Base-by-base conservation (phyloP, 2,888 invertebrate genomes). In the Sphecodes monilicornis region DNA sequence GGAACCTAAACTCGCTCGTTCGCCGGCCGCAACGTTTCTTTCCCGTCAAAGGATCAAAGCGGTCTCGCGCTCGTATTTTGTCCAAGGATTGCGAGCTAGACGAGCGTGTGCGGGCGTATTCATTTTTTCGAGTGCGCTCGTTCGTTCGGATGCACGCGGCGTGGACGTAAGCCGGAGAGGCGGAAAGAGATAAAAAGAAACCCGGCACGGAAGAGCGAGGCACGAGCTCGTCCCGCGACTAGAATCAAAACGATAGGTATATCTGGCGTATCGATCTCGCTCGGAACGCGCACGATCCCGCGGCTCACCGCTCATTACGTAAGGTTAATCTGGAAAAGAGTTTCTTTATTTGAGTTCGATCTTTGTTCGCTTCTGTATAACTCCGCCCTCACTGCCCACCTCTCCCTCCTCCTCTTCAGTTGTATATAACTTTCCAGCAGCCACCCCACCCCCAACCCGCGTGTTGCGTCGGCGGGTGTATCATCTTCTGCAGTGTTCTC, bases 11-110 rank as follows among this genome's bases (percentile, higher is more conserved):
- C 71, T 75, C 57, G 71, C 75, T 77, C 68, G n/a, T 36, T 68
- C 32, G 71, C 16, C 16, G 29, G 22, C 41, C 50, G n/a, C n/a
- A 22, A 54, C 73, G 70, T 32, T 70, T 46, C 72, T 54, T 43
- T 68, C 39, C 36, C 69, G 84, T 82, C 82, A 78, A 77, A 82
- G 83, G 83, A 82, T 85, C 85, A 85, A 85, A 85, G 85, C 76
- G 72, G 32, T 76, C 50, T 76, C 46, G 64, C 41, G 29, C 46
- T 54, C 41, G 29, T 32, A 41, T 26, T 72, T 46, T 70, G 78
- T 74, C 41, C 78, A 69, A 29, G 78, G 69, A 73, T 79, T 73
- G 64, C 66, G 57, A 16, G 32, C n/a, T 18, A 54, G 36, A 39
- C 68, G 68, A 68, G 39, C 68, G 11, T 60, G 29, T 13, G 26